A percentile compares a stretch with the other conserved stretches of the same genome.
Conservation (phyloP, 1,140 invertebrate genomes). For the Neodiprion pinetum region DNA sequence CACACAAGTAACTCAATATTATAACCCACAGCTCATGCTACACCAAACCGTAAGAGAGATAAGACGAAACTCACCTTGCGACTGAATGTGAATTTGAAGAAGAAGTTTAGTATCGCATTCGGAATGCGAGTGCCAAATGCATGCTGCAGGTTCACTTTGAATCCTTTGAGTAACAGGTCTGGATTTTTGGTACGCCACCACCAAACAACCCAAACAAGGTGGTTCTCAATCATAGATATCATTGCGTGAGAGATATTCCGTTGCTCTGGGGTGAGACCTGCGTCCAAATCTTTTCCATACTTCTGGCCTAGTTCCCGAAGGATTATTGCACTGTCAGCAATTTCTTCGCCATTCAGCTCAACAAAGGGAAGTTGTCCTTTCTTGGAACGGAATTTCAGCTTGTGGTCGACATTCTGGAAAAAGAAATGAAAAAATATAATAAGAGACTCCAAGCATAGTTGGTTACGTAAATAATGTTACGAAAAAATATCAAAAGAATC, state of each 20-base stretch:
- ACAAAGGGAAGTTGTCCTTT: slow-evolving; percentile 93
- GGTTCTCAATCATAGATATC: slow-evolving; percentile 94
- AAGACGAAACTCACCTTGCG: slow-evolving; percentile 73
- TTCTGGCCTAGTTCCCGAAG: slow-evolving; percentile 84
- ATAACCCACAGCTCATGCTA: slow-evolving; percentile 2
- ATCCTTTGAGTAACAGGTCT: slow-evolving; percentile 84
- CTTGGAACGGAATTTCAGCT: slow-evolving; percentile 91
- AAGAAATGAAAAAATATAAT: slow-evolving; percentile 31
- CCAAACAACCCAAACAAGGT: slow-evolving; percentile 86
- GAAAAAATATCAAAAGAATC: slow-evolving; percentile 1
- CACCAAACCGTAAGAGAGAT: background rate
- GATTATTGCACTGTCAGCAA: slow-evolving; percentile 88
- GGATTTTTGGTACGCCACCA: slow-evolving; percentile 90
- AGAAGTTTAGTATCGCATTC: slow-evolving; percentile 87
- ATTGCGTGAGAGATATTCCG: slow-evolving; percentile 89
- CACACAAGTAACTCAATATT: too few species aligned
- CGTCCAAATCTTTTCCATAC: slow-evolving; percentile 85
- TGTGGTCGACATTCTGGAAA: slow-evolving; percentile 92
- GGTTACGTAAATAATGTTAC: background rate
- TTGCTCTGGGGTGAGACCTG: slow-evolving; percentile 80
- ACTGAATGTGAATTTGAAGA: slow-evolving; percentile 87
- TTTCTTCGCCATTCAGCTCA: slow-evolving; percentile 92
- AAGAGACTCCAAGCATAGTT: background rate
- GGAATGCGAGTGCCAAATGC: slow-evolving; percentile 85
- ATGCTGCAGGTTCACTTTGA: slow-evolving; percentile 90